These are phyloP conservation scores for Hystrix cristata DNA, from an alignment of 2,113 vertebrate species.

Conservation along the genomic window DNA sequence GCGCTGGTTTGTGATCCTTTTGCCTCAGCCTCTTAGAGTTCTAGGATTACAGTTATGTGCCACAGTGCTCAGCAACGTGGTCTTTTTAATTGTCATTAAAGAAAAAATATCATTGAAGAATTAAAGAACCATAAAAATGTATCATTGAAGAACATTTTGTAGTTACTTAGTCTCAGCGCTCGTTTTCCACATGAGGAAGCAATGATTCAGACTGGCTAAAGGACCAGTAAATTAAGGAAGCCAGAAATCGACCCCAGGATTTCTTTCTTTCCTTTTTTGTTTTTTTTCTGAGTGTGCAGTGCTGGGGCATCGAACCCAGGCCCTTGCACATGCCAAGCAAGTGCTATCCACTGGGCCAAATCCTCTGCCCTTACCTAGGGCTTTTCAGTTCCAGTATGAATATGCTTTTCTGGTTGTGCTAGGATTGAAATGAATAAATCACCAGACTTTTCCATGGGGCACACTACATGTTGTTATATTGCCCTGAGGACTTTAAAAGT, in stretches of 20 bases:
- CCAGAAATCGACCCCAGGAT: not conserved
- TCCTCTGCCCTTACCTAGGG: not conserved
- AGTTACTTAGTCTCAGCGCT: conserved; percentile 16
- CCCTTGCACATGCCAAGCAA: not conserved
- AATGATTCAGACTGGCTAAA: not conserved
- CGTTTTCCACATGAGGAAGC: conserved; percentile 32
- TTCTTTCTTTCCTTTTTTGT: not conserved
- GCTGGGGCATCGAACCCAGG: not conserved
- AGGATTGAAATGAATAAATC: not conserved
- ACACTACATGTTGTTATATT: not conserved
- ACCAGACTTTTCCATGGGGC: not conserved
- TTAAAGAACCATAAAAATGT: not conserved
- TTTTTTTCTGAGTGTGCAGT: not conserved
- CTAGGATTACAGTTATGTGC: not conserved
- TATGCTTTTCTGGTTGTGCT: not conserved
- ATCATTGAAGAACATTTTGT: not conserved
- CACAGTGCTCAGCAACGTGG: not conserved
- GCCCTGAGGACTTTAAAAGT: not conserved
- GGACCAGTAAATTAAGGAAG: not conserved
- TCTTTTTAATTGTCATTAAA: conserved; percentile 18
- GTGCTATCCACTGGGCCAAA: not conserved
- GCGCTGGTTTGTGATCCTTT: not conserved
- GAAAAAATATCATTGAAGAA: not conserved
- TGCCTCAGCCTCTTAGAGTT: not conserved
- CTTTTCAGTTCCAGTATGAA: not conserved